Evolutionary conservation across 2,888 invertebrate genomes (phyloP), one percentile per base, ranked within the genome.

Genomic region (Tinea pellionella): DNA sequence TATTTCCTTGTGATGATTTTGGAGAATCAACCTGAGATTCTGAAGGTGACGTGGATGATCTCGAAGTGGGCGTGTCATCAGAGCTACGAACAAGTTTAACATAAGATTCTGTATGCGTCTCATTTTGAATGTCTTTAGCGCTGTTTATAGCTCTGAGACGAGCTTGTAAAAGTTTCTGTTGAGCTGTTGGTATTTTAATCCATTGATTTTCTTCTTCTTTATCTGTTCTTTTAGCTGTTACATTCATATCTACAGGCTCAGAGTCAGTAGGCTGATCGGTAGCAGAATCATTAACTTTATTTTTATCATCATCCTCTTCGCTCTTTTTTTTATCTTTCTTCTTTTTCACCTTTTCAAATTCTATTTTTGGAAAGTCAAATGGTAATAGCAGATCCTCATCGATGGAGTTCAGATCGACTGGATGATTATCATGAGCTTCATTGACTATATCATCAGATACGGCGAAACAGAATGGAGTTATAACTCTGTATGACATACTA

Each of bases 401-500:
- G 6, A 24, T 6, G 2, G 24, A 24, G 9, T 88, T 79, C 51
- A 90, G 67, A 61, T 88, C 82, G 1, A 90, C 74, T 0, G 89
- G 88, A 64, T 70, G 75, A 19, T 64, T 72, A 61, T 75, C 78
- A 12, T 75, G 77, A 13, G 79, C 78, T 57, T 83, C 80, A 37
- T 81, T 71, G 32, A 91, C 80, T 0, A 72, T 69, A 62, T 91
- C 91, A 69, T 93, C 92, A 2, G 73, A 76, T 0, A 90, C 89
- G 0, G 91, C 91, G 55, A 89, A 89, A 16, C 84, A 90, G 69
- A 91, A 91, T 0, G 93, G 93, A 0, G 93, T 92, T n/a, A 93
- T 91, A 1, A 91, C 78, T 57, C 93, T 81, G 24, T 89, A 91
- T 2, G 89, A 78, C 89, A 93, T 81, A 64, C 86, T 77, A 42